Evolutionary conservation across 2,888 invertebrate genomes (phyloP).

Genomic region (Neoascia interrupta): DNA sequence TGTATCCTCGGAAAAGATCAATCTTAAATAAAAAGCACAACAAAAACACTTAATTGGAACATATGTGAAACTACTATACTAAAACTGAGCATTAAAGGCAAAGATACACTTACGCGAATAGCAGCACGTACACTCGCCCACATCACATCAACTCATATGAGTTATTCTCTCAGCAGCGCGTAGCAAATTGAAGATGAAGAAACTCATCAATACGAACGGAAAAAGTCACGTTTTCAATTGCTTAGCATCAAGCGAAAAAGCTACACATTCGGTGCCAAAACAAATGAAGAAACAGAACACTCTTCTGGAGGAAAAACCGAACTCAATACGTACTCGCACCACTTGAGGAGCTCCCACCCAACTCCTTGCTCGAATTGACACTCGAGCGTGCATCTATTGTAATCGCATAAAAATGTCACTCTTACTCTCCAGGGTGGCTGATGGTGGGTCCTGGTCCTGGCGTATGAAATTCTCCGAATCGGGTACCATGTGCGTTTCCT

Average conservation of each 20-base stretch:
- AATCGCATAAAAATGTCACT: slow-evolving; percentile 63
- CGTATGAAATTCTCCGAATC: neutral
- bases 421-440: slow-evolving; percentile 27
- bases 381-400: slow-evolving; percentile 55
- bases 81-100: too few species aligned
- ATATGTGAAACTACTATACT: too few species aligned
- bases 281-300: slow-evolving; percentile 27
- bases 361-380: slow-evolving; percentile 39
- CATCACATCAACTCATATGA: neutral
- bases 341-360: slow-evolving; percentile 8
- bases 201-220: slow-evolving; percentile 60
- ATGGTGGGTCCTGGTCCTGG: neutral
- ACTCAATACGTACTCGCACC: neutral
- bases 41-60: too few species aligned
- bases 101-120: too few species aligned
- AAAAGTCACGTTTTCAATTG: slow-evolving; percentile 68
- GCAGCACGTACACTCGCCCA: neutral
- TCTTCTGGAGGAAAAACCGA: neutral
- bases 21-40: too few species aligned
- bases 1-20: too few species aligned
- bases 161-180: neutral
- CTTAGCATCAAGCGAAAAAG: slow-evolving; percentile 58
- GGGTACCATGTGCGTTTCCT: slow-evolving; percentile 37
- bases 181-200: slow-evolving; percentile 40
- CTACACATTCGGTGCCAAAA: slow-evolving; percentile 59